A percentile compares a stretch with the other conserved stretches of the same genome.
These are phyloP conservation scores for Latrodectus elegans DNA, from an alignment of 2,888 invertebrate genomes.

Conservation along the genomic window DNA sequence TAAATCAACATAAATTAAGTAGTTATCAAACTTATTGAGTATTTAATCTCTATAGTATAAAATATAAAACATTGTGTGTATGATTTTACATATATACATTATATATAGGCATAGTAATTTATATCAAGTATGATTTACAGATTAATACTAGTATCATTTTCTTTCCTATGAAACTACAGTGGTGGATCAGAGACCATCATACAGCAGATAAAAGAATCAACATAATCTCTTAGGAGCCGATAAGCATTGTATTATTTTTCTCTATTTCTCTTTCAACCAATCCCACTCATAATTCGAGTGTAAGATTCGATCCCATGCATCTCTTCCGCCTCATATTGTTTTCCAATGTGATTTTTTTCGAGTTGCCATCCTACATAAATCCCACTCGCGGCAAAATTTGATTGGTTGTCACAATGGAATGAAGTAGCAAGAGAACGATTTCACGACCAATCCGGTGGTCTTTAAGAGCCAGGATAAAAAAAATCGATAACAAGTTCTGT, in stretches of 20 bases:
- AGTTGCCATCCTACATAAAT: slow-evolving; percentile 38
- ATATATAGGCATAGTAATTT: too few species aligned
- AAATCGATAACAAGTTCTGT: slow-evolving; percentile 41
- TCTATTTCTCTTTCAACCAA: background rate
- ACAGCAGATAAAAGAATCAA: too few species aligned
- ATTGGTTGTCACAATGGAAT: slow-evolving; percentile 65
- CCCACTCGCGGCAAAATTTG: slow-evolving; percentile 20
- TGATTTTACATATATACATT: too few species aligned
- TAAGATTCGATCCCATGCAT: background rate
- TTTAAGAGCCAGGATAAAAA: slow-evolving; percentile 29
- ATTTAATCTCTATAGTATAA: too few species aligned
- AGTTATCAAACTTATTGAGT: too few species aligned
- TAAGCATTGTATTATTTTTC: background rate
- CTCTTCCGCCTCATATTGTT: slow-evolving; percentile 19
- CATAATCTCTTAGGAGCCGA: too few species aligned
- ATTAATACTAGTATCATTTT: too few species aligned
- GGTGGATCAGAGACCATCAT: too few species aligned
- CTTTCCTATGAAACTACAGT: too few species aligned
- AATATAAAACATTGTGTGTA: too few species aligned
- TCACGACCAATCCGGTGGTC: slow-evolving; percentile 55
- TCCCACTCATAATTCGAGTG: background rate
- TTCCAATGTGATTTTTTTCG: background rate
- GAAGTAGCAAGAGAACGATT: slow-evolving; percentile 38
- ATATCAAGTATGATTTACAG: too few species aligned
- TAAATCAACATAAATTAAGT: too few species aligned